Conservation (phyloP, 2,797 vertebrate species). For the Rachycentron canadum region DNA sequence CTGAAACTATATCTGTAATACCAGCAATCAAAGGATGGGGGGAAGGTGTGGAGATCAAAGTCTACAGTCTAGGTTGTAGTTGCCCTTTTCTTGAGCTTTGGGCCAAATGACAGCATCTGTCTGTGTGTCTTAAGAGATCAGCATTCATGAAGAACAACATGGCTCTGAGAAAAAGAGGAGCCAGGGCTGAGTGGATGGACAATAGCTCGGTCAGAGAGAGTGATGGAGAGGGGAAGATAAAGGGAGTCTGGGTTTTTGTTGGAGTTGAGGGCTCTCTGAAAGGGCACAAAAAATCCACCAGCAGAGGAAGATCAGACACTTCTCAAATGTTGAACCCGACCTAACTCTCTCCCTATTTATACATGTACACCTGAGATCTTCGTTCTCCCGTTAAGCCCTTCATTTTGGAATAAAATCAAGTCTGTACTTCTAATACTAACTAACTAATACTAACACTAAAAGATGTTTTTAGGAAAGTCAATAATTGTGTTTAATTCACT, state of each 20-base stretch:
- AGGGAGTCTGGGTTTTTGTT: conserved; percentile 57
- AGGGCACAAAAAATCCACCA: conserved; percentile 49
- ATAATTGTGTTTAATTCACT: background rate
- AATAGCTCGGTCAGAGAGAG: conserved; percentile 62
- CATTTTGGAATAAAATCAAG: conserved; percentile 14
- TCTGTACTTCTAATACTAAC: conserved; percentile 3
- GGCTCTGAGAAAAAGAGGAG: conserved; percentile 39
- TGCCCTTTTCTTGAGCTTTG: conserved; percentile 55
- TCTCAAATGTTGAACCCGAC: background rate
- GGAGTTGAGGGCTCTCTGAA: conserved; percentile 24
- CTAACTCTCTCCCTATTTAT: background rate
- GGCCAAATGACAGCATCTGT: conserved; percentile 65
- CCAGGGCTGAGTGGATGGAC: conserved; percentile 37
- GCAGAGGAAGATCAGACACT: conserved; percentile 61
- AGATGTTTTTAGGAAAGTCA: background rate
- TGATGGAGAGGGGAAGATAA: conserved; percentile 58
- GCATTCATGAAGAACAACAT: conserved; percentile 47
- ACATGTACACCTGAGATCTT: too few relatives aligned
- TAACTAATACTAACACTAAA: background rate
- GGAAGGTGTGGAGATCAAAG: conserved; percentile 79
- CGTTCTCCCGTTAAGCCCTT: background rate
- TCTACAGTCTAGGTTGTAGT: conserved; percentile 62
- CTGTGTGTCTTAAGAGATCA: conserved; percentile 54
- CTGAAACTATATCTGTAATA: too few relatives aligned
- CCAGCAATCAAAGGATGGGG: conserved; percentile 50